Conservation (phyloP, 2,113 vertebrate genomes). For the Falcunculus frontatus region DNA sequence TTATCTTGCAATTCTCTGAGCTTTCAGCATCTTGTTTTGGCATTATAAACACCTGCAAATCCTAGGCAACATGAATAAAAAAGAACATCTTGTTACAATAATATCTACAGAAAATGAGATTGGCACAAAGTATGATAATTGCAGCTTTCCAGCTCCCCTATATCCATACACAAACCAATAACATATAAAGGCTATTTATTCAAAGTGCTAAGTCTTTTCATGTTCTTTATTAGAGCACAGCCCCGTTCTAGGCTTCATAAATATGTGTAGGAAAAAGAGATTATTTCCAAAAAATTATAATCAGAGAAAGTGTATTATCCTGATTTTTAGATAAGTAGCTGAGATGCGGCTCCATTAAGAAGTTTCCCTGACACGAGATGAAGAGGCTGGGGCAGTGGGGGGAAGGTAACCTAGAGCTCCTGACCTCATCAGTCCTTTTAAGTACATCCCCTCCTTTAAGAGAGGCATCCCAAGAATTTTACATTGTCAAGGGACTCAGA, state of each 20-base stretch:
- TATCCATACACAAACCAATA: not conserved
- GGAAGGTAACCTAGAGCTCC: not conserved
- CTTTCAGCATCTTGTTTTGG: constrained; percentile 2
- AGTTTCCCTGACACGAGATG: not conserved
- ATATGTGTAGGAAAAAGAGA: not conserved
- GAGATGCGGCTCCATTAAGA: not conserved
- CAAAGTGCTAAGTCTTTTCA: not conserved
- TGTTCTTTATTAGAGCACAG: not conserved
- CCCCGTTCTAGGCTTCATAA: not conserved
- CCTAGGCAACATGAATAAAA: not conserved
- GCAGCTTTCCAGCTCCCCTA: not conserved
- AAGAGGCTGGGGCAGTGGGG: not conserved
- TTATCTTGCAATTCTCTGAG: not conserved
- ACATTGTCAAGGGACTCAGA: not conserved
- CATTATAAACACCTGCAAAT: not conserved
- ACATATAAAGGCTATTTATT: not conserved
- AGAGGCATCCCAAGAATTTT: not conserved
- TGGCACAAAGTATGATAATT: not conserved
- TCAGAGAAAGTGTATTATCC: not conserved
- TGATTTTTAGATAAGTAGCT: not conserved
- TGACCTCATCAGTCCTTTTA: not conserved
- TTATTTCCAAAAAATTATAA: not conserved
- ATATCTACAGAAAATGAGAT: not conserved
- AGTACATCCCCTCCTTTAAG: not conserved
- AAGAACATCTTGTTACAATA: not conserved